Evolutionary conservation across 2,113 vertebrate species (phyloP).

Genomic region (Microcebus tavaratra): DNA sequence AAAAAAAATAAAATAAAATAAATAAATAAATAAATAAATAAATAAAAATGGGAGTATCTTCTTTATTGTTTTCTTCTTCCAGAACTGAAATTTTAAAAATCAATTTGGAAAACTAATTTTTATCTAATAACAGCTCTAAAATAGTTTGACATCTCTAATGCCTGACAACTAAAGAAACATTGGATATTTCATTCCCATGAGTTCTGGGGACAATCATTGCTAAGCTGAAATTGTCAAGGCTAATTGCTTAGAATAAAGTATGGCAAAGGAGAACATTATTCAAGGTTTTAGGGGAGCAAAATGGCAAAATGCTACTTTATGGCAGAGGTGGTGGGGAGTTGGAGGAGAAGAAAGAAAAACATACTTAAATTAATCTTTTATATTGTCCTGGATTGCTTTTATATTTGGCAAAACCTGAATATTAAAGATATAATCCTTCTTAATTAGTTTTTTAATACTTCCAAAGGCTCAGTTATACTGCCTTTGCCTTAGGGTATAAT

Average conservation of each 20-base stretch:
- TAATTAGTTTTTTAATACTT: constrained; percentile 70
- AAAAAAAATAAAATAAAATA: too few species aligned
- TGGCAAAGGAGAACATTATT: not conserved
- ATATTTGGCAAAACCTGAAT: constrained; percentile 56
- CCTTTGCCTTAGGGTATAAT: constrained; percentile 24
- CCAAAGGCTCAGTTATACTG: not conserved
- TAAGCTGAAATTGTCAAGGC: not conserved
- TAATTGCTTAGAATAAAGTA: not conserved
- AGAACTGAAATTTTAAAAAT: not conserved
- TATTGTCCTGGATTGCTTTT: constrained; percentile 50
- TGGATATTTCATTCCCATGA: not conserved
- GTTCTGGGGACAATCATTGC: not conserved
- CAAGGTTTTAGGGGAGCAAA: not conserved
- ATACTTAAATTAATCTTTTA: constrained; percentile 68
- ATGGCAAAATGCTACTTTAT: not conserved
- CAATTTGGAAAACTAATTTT: not conserved
- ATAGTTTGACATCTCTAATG: not conserved
- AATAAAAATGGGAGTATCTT: not conserved
- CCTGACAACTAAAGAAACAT: not conserved
- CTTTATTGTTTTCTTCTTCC: not conserved
- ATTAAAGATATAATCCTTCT: constrained; percentile 62
- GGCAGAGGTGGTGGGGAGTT: not conserved
- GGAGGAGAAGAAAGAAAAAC: constrained; percentile 22
- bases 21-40: too few species aligned
- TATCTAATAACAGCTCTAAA: not conserved